Percentiles rank a stretch among this genome's conserved stretches.
Conservation (phyloP, 2,888 invertebrate genomes). For the Machimus atricapillus region DNA sequence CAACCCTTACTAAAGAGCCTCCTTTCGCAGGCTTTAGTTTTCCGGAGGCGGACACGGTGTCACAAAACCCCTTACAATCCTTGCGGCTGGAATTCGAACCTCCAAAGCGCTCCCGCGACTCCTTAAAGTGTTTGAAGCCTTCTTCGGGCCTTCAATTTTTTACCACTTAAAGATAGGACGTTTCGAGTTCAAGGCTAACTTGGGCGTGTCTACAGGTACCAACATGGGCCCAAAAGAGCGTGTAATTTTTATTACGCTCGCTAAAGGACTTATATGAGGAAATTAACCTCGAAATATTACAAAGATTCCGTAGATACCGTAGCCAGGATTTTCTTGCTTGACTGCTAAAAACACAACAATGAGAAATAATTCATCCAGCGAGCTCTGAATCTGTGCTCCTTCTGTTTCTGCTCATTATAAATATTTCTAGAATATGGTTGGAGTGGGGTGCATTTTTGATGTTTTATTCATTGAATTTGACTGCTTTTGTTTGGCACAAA, state of each 20-base stretch:
- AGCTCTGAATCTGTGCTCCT: background rate
- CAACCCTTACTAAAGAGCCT: background rate
- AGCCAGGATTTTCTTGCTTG: background rate
- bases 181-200: background rate
- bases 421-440: background rate
- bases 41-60: background rate
- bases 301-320: background rate
- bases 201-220: background rate
- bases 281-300: background rate
- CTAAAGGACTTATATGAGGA: background rate
- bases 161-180: background rate
- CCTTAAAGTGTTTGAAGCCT: background rate
- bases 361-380: background rate
- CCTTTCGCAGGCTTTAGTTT: background rate
- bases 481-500: background rate
- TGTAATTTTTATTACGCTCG: background rate
- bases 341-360: background rate
- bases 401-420: background rate
- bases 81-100: background rate
- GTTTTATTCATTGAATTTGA: background rate
- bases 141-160: background rate
- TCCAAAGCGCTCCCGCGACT: background rate
- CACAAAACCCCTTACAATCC: background rate
- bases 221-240: background rate
- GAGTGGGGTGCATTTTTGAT: background rate